Evolutionary conservation across 2,797 vertebrate species (phyloP).

Genomic region (Dromococcyx pavoninus): DNA sequence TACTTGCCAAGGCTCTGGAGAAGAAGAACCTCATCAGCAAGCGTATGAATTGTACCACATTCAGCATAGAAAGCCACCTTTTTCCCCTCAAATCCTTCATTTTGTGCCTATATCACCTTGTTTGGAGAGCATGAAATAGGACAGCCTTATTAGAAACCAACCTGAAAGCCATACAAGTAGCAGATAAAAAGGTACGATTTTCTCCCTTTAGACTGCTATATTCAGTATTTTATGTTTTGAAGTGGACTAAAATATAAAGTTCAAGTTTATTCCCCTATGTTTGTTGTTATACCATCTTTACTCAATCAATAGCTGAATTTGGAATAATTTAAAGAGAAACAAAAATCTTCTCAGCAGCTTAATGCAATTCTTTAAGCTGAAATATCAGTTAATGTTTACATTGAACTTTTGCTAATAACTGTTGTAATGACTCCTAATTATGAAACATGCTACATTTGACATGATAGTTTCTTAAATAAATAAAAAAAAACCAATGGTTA

Average conservation of each 20-base stretch:
- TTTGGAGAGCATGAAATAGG: background rate
- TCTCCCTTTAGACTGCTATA: background rate
- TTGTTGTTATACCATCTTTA: background rate
- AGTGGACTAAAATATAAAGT: background rate
- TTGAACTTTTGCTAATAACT: background rate
- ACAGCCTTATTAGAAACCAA: background rate
- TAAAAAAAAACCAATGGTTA: constrained; percentile 28
- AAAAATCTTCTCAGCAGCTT: background rate
- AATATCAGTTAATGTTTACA: background rate
- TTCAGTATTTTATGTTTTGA: background rate
- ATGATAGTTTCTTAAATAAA: constrained; percentile 3
- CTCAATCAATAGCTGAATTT: background rate
- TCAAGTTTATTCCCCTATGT: background rate
- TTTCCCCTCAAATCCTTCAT: background rate
- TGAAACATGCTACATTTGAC: background rate
- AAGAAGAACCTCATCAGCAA: background rate
- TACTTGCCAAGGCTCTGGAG: background rate
- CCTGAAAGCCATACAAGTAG: background rate
- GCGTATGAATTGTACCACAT: background rate
- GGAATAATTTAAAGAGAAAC: background rate
- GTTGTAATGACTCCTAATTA: background rate
- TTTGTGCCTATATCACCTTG: background rate
- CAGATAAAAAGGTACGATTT: background rate
- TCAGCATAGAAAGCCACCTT: background rate
- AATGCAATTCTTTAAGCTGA: background rate